Percentiles rank a stretch among this genome's conserved stretches.
phyloP scores from a whole-genome alignment of 2,888 invertebrate species.

The Phymatocera aterrima region DNA sequence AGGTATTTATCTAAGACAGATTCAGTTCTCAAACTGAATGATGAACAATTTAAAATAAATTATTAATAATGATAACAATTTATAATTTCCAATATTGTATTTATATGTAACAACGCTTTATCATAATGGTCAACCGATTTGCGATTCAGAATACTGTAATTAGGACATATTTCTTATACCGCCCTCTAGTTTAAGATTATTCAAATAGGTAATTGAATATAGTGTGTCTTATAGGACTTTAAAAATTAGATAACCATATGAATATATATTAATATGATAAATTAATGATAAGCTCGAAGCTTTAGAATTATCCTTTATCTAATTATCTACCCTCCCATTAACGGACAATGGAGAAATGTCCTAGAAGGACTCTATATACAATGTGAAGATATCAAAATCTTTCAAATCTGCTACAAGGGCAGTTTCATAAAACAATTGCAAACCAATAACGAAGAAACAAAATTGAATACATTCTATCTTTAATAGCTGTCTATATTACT shows the following conservation, averaged over 20 bases:
- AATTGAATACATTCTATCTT: not conserved
- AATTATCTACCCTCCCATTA: not conserved
- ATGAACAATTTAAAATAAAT: constrained; percentile 11
- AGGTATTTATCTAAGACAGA: not conserved
- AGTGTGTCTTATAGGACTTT: not conserved
- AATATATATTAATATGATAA: constrained; percentile 3
- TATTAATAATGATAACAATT: not conserved
- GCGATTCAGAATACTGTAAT: constrained; percentile 4
- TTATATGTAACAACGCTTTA: not conserved
- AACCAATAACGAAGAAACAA: not conserved
- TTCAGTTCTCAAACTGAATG: not conserved
- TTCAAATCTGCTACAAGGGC: not conserved
- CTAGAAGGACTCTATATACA: not conserved
- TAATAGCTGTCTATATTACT: not conserved
- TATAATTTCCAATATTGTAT: not conserved
- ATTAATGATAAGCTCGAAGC: not conserved
- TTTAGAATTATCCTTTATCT: not conserved
- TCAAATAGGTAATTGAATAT: not conserved
- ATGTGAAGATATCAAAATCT: constrained; percentile 33
- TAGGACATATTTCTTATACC: not conserved
- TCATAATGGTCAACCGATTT: not conserved
- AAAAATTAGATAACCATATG: constrained; percentile 11
- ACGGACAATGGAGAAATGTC: not conserved
- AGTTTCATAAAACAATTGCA: constrained; percentile 9
- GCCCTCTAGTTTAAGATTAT: not conserved